Evolutionary conservation across 2,888 invertebrate species (phyloP), one percentile per base, ranked within the genome.

Genomic region (Cataglyphis altisquamis): DNA sequence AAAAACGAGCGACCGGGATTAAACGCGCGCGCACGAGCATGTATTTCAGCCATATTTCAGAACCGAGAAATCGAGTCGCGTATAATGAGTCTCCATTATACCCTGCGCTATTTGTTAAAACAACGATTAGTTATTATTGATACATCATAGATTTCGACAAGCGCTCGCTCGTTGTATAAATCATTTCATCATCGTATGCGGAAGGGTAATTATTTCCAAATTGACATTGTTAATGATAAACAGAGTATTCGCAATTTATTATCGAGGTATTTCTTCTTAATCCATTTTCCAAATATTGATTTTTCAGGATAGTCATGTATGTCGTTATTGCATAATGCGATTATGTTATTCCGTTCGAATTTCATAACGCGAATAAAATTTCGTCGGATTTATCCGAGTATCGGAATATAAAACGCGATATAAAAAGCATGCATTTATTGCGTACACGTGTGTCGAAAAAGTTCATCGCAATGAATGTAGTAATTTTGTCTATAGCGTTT

Each of bases 71-170:
- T 70, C 18, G 36, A 45, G 9, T 45, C 32, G 45, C 52, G 18
- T 32, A 57, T 70, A 70, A 78, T 36, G 60, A 15, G 55, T 60
- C 70, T 80, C 60, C 48, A 78, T 70, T 78, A 78, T 78, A n/a
- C 15, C 18, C 60, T 32, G n/a, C 12, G 21, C 21, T 70, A 45
- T 70, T 70, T 80, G 60, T 60, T 60, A 70, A 62, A 60, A 60
- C 70, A 70, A 70, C 70, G 45, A 80, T 70, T 60, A 70, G 70
- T 70, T 70, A 55, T 70, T 55, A 80, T 70, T 60, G 78, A 80
- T 80, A 80, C 25, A 45, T 21, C n/a, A 25, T 18, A 48, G 67
- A 67, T 77, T 67, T 67, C 10, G 55, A 29, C 15, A 15, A 45
- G 78, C 45, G 60, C 36, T 12, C 18, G 48, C 41, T 60, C 68